A percentile compares a stretch with the other conserved stretches of the same genome.
Evolutionary conservation across 1,140 invertebrate species (phyloP).

Genomic region (Odontomachus brunneus): DNA sequence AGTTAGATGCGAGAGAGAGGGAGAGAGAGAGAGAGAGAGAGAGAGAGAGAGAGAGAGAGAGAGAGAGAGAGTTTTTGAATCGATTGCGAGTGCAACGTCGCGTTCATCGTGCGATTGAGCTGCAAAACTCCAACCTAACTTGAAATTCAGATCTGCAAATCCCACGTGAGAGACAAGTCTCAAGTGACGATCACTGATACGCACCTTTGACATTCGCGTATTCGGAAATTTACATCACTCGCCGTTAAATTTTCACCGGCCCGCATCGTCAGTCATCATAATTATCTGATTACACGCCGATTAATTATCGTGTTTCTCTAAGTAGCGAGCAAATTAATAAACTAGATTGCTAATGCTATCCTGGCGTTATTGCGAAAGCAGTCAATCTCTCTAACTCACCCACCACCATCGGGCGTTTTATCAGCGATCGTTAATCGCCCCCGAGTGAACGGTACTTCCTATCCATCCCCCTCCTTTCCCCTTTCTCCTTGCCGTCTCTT

Average conservation of each 20-base stretch:
- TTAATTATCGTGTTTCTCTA: constrained; percentile 43
- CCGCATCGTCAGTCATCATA: constrained; percentile 1
- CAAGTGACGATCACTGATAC: no score
- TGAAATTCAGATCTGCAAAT: no score
- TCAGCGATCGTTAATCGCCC: constrained; percentile 67
- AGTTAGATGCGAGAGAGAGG: no score
- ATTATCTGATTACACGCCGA: constrained; percentile 35
- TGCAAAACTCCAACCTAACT: no score
- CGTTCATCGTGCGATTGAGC: no score
- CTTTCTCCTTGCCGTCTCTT: background rate
- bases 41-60: no score
- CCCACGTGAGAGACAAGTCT: no score
- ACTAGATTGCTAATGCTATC: constrained; percentile 56
- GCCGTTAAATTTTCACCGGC: background rate
- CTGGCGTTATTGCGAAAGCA: constrained; percentile 47
- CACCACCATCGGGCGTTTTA: constrained; percentile 53
- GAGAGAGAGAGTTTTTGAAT: no score
- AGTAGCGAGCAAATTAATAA: constrained; percentile 61
- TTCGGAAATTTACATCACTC: background rate
- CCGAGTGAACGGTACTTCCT: constrained; percentile 59
- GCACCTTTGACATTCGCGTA: no score
- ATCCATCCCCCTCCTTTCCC: constrained; percentile 10
- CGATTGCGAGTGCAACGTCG: no score
- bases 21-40: no score
- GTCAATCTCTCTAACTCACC: constrained; percentile 61